Conservation (phyloP, 2,888 invertebrate species). For the Eupithecia exiguata region DNA sequence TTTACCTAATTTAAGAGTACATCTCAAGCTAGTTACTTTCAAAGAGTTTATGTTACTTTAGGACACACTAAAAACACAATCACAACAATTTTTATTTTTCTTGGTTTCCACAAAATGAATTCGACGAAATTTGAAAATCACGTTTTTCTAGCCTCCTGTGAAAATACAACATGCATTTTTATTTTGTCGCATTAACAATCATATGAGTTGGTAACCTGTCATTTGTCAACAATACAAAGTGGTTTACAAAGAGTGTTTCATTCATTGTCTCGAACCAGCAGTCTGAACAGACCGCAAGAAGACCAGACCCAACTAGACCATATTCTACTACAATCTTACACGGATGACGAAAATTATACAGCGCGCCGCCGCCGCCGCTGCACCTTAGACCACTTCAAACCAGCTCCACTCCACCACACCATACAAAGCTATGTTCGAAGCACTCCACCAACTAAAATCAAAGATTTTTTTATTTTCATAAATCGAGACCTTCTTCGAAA, state of each 20-base stretch:
- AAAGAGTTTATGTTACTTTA: too few relatives aligned
- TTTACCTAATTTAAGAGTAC: constrained; percentile 46
- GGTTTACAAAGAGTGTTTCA: constrained; percentile 8
- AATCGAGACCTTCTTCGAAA: neutral
- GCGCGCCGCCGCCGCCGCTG: too few relatives aligned
- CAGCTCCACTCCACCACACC: too few relatives aligned
- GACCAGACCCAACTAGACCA: too few relatives aligned
- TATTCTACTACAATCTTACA: too few relatives aligned
- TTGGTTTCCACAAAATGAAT: neutral
- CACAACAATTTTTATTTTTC: neutral
- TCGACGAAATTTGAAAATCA: neutral
- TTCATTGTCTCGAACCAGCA: neutral
- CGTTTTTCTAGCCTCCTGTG: neutral
- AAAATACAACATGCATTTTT: neutral
- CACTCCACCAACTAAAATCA: too few relatives aligned
- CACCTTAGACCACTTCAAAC: too few relatives aligned
- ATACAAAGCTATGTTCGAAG: too few relatives aligned
- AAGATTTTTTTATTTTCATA: too few relatives aligned
- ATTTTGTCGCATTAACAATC: constrained; percentile 17
- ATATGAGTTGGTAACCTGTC: constrained; percentile 69
- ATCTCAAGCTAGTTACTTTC: constrained; percentile 36
- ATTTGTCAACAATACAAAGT: constrained; percentile 58
- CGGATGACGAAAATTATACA: too few relatives aligned
- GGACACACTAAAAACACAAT: too few relatives aligned
- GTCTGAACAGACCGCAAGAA: too few relatives aligned